These are phyloP conservation scores for Hystrix brachyura DNA, from an alignment of 2,113 vertebrate genomes.

Conservation along the genomic window DNA sequence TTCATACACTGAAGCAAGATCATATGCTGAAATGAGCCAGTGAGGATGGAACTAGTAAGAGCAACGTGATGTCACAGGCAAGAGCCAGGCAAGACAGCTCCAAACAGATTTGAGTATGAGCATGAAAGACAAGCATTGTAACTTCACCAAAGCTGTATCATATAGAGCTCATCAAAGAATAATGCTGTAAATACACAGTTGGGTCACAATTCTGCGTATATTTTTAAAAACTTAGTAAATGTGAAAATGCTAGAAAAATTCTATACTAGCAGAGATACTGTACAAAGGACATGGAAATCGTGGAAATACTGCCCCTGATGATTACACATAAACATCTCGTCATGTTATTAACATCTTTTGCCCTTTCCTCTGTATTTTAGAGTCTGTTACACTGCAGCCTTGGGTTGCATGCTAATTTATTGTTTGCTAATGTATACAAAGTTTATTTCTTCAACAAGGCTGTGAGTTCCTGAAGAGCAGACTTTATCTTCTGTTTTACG, in stretches of 20 bases:
- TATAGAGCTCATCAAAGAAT: neutral
- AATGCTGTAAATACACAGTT: neutral
- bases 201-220: neutral
- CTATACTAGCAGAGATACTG: neutral
- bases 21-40: neutral
- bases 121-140: neutral
- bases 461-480: neutral
- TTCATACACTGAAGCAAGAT: neutral
- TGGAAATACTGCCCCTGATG: neutral
- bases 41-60: neutral
- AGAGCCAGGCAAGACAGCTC: neutral
- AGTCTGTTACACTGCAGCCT: neutral
- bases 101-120: neutral
- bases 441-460: neutral
- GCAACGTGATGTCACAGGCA: neutral
- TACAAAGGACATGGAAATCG: neutral
- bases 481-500: neutral
- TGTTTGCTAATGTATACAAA: neutral
- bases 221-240: constrained; percentile 17
- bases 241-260: constrained; percentile 6
- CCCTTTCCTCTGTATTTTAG: neutral
- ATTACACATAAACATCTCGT: neutral
- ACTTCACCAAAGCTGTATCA: neutral
- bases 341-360: neutral
- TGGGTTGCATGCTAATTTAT: neutral